Evolutionary conservation across 2,888 invertebrate species (phyloP), one percentile per base, ranked within the genome.

Genomic region (Trypoxylon attenuatum): DNA sequence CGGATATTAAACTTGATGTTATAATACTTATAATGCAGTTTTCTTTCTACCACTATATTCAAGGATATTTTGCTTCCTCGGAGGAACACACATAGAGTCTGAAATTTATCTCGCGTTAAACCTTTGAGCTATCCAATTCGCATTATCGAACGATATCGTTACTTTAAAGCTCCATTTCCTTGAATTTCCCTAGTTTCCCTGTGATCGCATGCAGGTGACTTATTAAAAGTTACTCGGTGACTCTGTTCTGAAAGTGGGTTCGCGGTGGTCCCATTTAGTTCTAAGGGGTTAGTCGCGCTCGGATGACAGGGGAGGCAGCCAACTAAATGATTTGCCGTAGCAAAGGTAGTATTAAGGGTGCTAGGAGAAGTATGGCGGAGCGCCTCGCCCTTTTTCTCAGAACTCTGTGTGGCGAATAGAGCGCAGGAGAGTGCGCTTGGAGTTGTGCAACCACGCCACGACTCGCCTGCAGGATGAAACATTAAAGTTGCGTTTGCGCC

Each of bases 291-390:
- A 43, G 21, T 19, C 19, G 4, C 19, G 43, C 43, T 43, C 21
- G 43, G n/a, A 0, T 43, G n/a, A n/a, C 19, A 33, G 33, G 33
- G 33, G 33, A 13, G 29, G 3, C 67, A 71, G 73, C 73, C 75
- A 73, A 62, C 63, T 63, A 69, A 76, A 79, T 74, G 77, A 78
- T 79, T 73, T 79, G 62, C 71, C 71, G 73, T 77, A 69, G 78
- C 51, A 69, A 77, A 69, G n/a, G 53, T 23, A n/a, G n/a, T n/a
- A n/a, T n/a, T n/a, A n/a, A n/a, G 39, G 42, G 0, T 19, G 53
- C 15, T n/a, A n/a, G n/a, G n/a, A n/a, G n/a, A n/a, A n/a, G n/a
- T n/a, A 15, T 33, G 69, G 57, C 67, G 70, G 53, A 59, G 72
- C 64, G 70, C 69, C 73, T 71, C 69, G 73, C 60, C 71, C 73